Base-by-base conservation (phyloP, 2,888 invertebrate genomes). In the Zele albiditarsus region DNA sequence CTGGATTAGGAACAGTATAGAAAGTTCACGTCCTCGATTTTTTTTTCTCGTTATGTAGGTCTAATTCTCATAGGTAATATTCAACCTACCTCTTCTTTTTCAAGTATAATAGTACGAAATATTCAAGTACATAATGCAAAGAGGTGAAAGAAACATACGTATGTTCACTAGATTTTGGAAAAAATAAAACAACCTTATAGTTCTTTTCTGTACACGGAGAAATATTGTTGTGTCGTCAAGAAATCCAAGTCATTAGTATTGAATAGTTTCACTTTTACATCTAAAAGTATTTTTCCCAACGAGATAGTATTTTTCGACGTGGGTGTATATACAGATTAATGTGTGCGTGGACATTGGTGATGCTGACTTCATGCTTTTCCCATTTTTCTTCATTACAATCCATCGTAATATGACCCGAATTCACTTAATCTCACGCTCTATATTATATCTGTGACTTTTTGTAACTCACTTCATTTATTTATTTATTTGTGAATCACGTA, bases 1-100 rank as follows among this genome's bases (percentile, higher is more conserved):
- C 80, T 83, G 85, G 87, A 88, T 88, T 87, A 87, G 80, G 83
- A 70, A 84, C 84, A 82, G 81, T 65, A 28, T 53, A 62, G 66
- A 67, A 62, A 74, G 71, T 77, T 65, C 60, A 46, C 63, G 71
- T 33, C 71, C 74, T 42, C 71, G 46, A 65, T 38, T 68, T 65
- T 46, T 73, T 58, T 49, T 57, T 27, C 28, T 25, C 31, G 23
- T 6, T 27, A 14, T 42, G 6, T 28, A 72, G 27, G 16, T 62
- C 46, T 46, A 16, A 10, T 46, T 12, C 31, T 72, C 5, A 16
- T 33, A 23, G 49, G 16, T 28, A 46, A 49, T 53, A 58, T 69
- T 23, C 28, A 69, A 57, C 33, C 12, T 58, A 58, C n/a, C n/a
- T 46, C 16, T 4, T 4, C 46, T 46, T 16, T n/a, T 16, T 46